These are phyloP conservation scores for Toxotes jaculatrix DNA, from an alignment of 2,113 vertebrate genomes.

Conservation along the genomic window DNA sequence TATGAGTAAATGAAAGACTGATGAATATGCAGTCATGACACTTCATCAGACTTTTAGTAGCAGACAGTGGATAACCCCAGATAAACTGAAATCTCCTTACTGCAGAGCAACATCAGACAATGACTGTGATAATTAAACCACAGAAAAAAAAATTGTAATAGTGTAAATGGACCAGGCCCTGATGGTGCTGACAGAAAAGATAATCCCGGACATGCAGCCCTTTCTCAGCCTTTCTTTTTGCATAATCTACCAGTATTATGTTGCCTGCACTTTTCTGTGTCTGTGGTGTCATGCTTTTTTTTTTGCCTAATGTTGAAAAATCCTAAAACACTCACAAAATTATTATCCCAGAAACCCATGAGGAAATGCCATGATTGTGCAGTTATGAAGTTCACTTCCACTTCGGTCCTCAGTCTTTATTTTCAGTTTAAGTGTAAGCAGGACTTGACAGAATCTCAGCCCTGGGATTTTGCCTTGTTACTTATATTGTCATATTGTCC, in stretches of 20 bases:
- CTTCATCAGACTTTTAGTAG: not conserved
- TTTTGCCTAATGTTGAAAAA: too few relatives aligned
- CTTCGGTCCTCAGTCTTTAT: too few relatives aligned
- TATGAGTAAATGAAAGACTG: not conserved
- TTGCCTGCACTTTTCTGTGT: too few relatives aligned
- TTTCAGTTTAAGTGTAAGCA: too few relatives aligned
- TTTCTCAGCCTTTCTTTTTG: not conserved
- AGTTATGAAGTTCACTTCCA: too few relatives aligned
- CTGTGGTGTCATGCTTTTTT: not conserved
- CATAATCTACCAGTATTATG: too few relatives aligned
- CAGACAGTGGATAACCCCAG: constrained; percentile 25
- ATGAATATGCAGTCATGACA: not conserved
- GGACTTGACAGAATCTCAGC: too few relatives aligned
- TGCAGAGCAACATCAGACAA: not conserved
- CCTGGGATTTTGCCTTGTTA: too few relatives aligned
- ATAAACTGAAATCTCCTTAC: constrained; percentile 20
- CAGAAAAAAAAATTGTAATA: not conserved
- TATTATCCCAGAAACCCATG: not conserved
- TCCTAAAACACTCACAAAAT: too few relatives aligned
- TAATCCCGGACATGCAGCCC: constrained; percentile 12
- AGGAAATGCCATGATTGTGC: not conserved
- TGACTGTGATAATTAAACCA: constrained; percentile 4
- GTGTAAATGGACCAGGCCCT: constrained; percentile 3
- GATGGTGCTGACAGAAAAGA: constrained; percentile 2
- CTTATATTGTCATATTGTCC: too few relatives aligned